Conservation (phyloP, 2,797 vertebrate species). For the Schizopygopsis malacanthus region DNA sequence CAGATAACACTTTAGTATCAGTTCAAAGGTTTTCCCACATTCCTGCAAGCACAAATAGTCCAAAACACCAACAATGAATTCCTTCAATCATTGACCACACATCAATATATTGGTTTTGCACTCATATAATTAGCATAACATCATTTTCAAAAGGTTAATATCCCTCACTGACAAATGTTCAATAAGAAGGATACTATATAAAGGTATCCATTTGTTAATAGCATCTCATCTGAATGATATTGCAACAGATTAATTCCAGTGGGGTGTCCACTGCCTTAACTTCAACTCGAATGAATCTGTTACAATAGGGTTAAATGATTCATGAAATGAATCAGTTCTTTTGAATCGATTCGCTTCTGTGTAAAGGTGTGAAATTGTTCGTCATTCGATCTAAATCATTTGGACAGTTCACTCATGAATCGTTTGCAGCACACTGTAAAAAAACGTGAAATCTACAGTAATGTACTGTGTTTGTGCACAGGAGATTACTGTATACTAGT, state of each 20-base stretch:
- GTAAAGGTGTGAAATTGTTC: neutral
- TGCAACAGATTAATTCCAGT: neutral
- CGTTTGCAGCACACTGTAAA: neutral
- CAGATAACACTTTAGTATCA: too few relatives aligned
- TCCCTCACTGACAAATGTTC: neutral
- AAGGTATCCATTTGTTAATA: neutral
- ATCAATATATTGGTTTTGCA: too few relatives aligned
- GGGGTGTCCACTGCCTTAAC: neutral
- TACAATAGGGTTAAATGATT: neutral
- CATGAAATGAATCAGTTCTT: neutral
- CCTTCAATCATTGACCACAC: too few relatives aligned
- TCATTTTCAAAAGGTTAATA: too few relatives aligned
- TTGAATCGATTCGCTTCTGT: neutral
- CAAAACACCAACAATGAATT: too few relatives aligned
- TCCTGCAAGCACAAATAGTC: too few relatives aligned
- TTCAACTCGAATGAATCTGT: too few relatives aligned
- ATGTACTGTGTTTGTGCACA: too few relatives aligned
- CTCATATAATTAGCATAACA: too few relatives aligned
- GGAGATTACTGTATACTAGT: too few relatives aligned
- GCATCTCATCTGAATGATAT: neutral
- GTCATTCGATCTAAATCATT: neutral
- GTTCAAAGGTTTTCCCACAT: too few relatives aligned
- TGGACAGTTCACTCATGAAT: neutral
- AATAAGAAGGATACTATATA: neutral
- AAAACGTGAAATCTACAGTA: too few relatives aligned